Evolutionary conservation across 2,113 vertebrate species (phyloP), one percentile per base, ranked within the genome.

Genomic region (Motacilla tschutschensis): DNA sequence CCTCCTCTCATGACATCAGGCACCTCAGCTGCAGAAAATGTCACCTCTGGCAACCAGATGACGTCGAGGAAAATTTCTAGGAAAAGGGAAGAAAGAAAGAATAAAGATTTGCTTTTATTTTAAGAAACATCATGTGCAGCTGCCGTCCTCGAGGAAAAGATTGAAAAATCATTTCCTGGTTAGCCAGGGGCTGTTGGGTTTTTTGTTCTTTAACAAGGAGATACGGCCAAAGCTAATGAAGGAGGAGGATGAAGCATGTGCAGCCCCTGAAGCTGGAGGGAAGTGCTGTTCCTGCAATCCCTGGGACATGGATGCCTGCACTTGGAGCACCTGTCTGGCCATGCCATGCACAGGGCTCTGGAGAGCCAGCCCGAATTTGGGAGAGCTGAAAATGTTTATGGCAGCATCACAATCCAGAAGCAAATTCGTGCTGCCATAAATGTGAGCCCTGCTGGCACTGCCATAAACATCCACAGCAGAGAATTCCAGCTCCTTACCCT

Each of bases 31-130:
- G 31, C 8, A 5, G 80, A 36, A 81, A 58, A 64, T 19, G 33
- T 88, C 90, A 88, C 77, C 70, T 91, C 83, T 89, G 89, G 85
- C 79, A 78, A 78, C 31, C 40, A 41, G 75, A 63, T 66, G 74
- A 79, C 1, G 0, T 17, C 33, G 54, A 2, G 28, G 55, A 54
- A 84, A 66, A 84, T 55, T 92, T 86, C 78, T 66, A 84, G 83
- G 81, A 79, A 85, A 83, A 44, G 22, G n/a, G 25, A 74, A 71
- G 35, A 44, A 81, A 53, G 12, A 26, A 55, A 54, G 20, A 28
- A n/a, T 65, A 63, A 67, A 12, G 1, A 47, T 36, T 81, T 17
- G 7, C 35, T 75, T 82, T 79, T 12, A 22, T 81, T 92, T 86
- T 55, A 41, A 69, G 74, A 69, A 88, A 58, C 22, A 46, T 33